These are phyloP conservation scores for Synergus umbraculus DNA, from an alignment of 2,888 invertebrate species.

Conservation along the genomic window DNA sequence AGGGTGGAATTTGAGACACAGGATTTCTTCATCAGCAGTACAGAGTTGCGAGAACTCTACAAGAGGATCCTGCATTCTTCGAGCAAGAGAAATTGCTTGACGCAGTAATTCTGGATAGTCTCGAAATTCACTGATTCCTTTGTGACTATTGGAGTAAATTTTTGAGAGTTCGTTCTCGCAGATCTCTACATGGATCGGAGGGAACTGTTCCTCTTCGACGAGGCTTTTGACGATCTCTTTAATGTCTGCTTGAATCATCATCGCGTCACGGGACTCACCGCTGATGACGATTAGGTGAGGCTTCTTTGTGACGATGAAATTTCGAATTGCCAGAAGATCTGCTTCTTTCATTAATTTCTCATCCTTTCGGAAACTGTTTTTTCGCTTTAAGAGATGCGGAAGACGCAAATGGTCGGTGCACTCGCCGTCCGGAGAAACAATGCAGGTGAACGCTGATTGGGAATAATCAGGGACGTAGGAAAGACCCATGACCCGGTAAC, in stretches of 20 bases:
- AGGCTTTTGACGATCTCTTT: conserved; percentile 86
- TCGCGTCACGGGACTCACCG: conserved; percentile 93
- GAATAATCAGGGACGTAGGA: conserved; percentile 92
- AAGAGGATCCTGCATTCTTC: conserved; percentile 96
- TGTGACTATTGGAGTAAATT: conserved; percentile 94
- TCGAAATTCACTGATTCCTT: conserved; percentile 91
- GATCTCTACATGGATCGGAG: conserved; percentile 92
- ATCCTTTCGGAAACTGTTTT: conserved; percentile 84
- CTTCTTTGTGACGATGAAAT: conserved; percentile 93
- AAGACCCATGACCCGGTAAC: conserved; percentile 91
- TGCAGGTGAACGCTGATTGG: conserved; percentile 92
- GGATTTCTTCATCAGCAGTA: conserved; percentile 96
- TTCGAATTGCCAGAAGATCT: conserved; percentile 84
- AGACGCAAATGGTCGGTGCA: conserved; percentile 94
- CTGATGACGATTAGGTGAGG: conserved; percentile 96
- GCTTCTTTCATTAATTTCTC: conserved; percentile 84
- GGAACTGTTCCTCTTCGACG: conserved; percentile 91
- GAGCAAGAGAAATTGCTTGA: conserved; percentile 95
- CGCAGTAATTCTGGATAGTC: conserved; percentile 95
- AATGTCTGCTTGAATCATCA: conserved; percentile 89
- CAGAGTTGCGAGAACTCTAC: conserved; percentile 97
- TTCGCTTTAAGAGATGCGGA: conserved; percentile 90
- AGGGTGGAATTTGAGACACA: conserved; percentile 95
- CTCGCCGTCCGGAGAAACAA: conserved; percentile 93
- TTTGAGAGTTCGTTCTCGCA: conserved; percentile 96